phyloP scores from a whole-genome alignment of 1,140 invertebrate species.

The Drosophila asahinai region DNA sequence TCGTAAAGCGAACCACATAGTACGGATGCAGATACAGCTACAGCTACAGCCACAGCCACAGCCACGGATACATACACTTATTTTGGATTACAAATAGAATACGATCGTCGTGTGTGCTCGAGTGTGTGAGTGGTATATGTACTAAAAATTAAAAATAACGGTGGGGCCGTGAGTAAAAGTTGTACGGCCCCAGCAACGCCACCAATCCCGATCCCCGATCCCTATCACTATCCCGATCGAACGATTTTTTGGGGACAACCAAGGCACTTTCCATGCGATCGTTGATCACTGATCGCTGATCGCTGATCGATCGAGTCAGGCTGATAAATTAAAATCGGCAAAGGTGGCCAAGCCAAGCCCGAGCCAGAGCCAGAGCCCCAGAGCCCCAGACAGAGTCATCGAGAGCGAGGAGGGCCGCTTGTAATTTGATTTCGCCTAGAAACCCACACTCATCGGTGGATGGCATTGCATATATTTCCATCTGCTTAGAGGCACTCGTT shows the following conservation, averaged over 20 bases:
- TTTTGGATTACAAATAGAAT: conserved; percentile 83
- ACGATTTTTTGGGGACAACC: conserved; percentile 23
- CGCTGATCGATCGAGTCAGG: conserved; percentile 17
- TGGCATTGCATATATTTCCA: conserved; percentile 49
- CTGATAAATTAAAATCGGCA: conserved; percentile 56
- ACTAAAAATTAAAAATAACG: conserved; percentile 75
- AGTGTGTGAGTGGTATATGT: conserved; percentile 36
- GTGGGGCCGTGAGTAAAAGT: conserved; percentile 59
- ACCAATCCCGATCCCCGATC: conserved; percentile 1
- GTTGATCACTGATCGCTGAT: conserved; percentile 10
- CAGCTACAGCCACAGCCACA: conserved; percentile 29
- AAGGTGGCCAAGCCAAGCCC: conserved; percentile 18
- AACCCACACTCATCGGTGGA: conserved; percentile 1
- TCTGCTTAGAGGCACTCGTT: conserved; percentile 27
- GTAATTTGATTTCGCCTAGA: conserved; percentile 13
- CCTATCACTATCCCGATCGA: background rate
- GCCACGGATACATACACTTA: conserved; percentile 65
- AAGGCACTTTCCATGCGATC: conserved; percentile 15
- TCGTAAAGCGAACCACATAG: conserved; percentile 75
- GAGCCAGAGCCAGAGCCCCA: background rate
- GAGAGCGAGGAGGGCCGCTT: conserved; percentile 13
- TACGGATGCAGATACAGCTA: conserved; percentile 54
- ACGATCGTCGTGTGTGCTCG: conserved; percentile 58
- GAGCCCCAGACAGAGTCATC: background rate
- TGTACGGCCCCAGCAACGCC: conserved; percentile 34